Conservation (phyloP, 2,888 invertebrate genomes). For the Priocnemis perturbator region DNA sequence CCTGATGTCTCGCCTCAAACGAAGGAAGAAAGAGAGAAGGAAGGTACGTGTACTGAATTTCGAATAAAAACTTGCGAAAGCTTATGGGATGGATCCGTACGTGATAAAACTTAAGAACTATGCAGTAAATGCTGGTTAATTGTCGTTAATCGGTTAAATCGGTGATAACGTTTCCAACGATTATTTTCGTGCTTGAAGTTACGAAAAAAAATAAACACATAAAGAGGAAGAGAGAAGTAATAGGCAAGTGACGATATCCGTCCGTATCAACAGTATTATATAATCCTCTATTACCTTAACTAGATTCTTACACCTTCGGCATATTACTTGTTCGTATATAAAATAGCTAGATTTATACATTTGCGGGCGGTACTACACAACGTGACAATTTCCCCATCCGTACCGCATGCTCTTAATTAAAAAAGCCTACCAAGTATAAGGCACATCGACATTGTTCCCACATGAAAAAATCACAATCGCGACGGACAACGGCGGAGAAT, state of each 20-base stretch:
- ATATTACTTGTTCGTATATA: constrained; percentile 12
- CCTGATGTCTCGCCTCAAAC: no score
- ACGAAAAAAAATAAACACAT: constrained; percentile 19
- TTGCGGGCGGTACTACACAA: constrained; percentile 17
- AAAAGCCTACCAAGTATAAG: constrained; percentile 43
- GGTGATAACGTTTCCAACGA: constrained; percentile 46
- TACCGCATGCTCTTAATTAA: constrained; percentile 27
- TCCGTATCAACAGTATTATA: constrained; percentile 45
- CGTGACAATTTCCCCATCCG: constrained; percentile 5
- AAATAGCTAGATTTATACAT: constrained; percentile 21
- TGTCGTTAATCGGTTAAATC: constrained; percentile 58
- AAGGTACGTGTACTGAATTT: constrained; percentile 5
- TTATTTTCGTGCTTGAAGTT: constrained; percentile 39
- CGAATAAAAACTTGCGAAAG: neutral
- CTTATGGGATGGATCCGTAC: constrained; percentile 31
- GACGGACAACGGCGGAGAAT: constrained; percentile 4
- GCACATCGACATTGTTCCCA: constrained; percentile 45
- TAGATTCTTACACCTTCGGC: constrained; percentile 34
- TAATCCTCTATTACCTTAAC: constrained; percentile 32
- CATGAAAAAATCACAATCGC: constrained; percentile 28
- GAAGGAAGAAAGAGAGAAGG: neutral
- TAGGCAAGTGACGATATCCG: constrained; percentile 56
- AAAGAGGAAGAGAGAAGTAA: no score
- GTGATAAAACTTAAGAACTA: constrained; percentile 62
- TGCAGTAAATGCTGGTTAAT: constrained; percentile 61